Conservation (phyloP, 2,797 vertebrate species). For the Pempheris klunzingeri region DNA sequence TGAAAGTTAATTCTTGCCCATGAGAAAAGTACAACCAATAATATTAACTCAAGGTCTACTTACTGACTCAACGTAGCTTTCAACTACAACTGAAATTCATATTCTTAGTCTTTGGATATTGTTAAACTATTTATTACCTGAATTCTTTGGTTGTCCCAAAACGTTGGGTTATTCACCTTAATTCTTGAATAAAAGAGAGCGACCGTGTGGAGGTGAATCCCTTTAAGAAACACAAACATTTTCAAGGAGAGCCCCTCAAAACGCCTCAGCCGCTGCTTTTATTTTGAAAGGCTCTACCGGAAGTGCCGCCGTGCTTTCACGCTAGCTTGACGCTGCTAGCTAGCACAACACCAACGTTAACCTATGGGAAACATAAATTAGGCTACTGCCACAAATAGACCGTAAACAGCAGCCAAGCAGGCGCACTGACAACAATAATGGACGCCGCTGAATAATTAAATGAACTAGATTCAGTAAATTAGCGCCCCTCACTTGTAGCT, state of each 20-base stretch:
- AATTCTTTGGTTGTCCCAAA: not conserved
- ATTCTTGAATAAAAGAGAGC: not conserved
- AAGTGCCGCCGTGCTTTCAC: not conserved
- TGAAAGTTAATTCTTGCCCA: too few relatives aligned
- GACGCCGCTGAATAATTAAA: not conserved
- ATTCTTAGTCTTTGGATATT: not conserved
- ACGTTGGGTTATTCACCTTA: too few relatives aligned
- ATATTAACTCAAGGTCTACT: not conserved
- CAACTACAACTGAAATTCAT: too few relatives aligned
- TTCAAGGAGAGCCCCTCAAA: not conserved
- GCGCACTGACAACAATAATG: constrained; percentile 23
- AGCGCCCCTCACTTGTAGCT: not conserved
- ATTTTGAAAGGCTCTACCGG: constrained; percentile 53
- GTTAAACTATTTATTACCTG: too few relatives aligned
- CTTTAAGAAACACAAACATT: not conserved
- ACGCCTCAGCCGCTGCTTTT: constrained; percentile 6
- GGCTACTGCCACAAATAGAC: constrained; percentile 42
- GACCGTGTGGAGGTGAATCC: not conserved
- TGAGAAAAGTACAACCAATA: not conserved
- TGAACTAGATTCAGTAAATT: not conserved
- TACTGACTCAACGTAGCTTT: not conserved
- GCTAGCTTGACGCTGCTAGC: constrained; percentile 15
- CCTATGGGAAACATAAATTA: constrained; percentile 58
- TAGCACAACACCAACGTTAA: constrained; percentile 33
- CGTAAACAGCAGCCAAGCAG: constrained; percentile 19